Conservation (phyloP, 2,888 invertebrate species). For the Hyles lineata region DNA sequence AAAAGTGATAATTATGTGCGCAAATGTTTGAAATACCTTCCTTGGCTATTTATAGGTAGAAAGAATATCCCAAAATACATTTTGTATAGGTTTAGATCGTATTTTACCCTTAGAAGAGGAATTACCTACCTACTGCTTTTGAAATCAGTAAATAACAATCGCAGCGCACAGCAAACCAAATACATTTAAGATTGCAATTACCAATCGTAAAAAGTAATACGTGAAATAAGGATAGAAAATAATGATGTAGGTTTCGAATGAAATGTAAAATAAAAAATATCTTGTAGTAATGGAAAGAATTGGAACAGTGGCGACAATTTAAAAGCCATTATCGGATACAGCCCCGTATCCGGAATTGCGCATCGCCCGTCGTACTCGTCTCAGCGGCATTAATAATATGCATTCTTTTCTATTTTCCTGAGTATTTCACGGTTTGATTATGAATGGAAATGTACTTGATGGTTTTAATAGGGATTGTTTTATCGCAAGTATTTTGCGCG, state of each 20-base stretch:
- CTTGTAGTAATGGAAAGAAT: constrained; percentile 19
- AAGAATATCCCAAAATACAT: too few relatives aligned
- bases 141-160: too few relatives aligned
- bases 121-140: too few relatives aligned
- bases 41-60: too few relatives aligned
- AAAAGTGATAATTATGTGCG: too few relatives aligned
- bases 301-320: constrained; percentile 27
- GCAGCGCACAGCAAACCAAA: too few relatives aligned
- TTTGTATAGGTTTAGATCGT: too few relatives aligned
- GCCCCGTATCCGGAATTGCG: constrained; percentile 15
- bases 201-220: background rate
- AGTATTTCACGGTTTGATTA: background rate
- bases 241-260: background rate
- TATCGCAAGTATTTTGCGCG: background rate
- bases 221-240: background rate
- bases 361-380: constrained; percentile 4
- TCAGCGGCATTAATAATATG: background rate
- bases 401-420: constrained; percentile 10
- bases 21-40: too few relatives aligned
- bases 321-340: constrained; percentile 31
- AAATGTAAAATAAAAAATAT: constrained; percentile 22
- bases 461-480: background rate
- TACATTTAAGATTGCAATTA: too few relatives aligned
- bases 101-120: too few relatives aligned
- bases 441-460: background rate